These are phyloP conservation scores for Rachycentron canadum DNA, from an alignment of 2,797 vertebrate species.

Conservation along the genomic window DNA sequence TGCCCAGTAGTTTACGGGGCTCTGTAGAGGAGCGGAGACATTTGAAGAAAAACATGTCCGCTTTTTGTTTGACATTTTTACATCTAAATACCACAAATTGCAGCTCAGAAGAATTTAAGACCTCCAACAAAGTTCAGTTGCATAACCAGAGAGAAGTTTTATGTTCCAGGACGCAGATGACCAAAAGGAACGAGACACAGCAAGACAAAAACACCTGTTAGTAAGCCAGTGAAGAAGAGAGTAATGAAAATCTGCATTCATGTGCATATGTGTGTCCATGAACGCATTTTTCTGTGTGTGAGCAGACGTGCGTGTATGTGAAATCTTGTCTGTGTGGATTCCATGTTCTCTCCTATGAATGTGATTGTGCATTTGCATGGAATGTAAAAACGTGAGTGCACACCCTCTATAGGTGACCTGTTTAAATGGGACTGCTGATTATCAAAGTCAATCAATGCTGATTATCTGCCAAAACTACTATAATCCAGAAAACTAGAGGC, in stretches of 20 bases:
- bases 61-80: slow-evolving; percentile 62
- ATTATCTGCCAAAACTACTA: slow-evolving; percentile 2
- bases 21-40: slow-evolving; percentile 19
- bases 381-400: not conserved
- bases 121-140: slow-evolving; percentile 58
- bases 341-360: not conserved
- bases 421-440: not conserved
- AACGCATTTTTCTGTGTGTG: not conserved
- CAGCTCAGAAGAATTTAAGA: slow-evolving; percentile 50
- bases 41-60: slow-evolving; percentile 57
- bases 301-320: too few relatives aligned
- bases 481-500: not conserved
- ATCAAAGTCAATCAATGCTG: not conserved
- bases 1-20: slow-evolving; percentile 36
- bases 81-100: slow-evolving; percentile 61
- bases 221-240: not conserved
- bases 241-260: not conserved
- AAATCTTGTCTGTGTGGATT: not conserved
- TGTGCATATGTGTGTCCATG: not conserved
- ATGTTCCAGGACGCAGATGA: not conserved
- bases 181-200: not conserved
- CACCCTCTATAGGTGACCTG: too few relatives aligned
- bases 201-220: slow-evolving; percentile 43
- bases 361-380: too few relatives aligned
- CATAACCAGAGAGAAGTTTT: slow-evolving; percentile 34